Evolutionary conservation across 2,888 invertebrate species (phyloP).

Genomic region (Rotaria magnacalcarata): DNA sequence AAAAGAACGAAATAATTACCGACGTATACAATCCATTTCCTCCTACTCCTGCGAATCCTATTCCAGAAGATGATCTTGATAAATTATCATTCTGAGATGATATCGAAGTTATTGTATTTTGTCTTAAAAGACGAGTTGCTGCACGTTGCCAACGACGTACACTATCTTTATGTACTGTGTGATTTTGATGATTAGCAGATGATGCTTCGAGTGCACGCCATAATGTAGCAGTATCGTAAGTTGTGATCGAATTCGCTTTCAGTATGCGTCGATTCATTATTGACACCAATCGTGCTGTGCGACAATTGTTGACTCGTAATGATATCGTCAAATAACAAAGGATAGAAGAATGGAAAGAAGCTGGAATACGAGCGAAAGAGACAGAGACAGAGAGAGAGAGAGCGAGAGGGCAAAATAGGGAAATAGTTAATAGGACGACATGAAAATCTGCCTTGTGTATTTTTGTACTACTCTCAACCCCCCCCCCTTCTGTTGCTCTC

Average conservation of each 20-base stretch:
- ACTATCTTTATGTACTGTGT: background rate
- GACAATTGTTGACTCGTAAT: constrained; percentile 12
- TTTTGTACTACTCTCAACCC: background rate
- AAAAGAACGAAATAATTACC: background rate
- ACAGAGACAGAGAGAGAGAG: background rate
- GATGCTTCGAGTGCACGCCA: constrained; percentile 18
- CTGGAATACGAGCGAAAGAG: too few species aligned
- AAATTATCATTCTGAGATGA: background rate
- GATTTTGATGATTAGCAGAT: constrained; percentile 17
- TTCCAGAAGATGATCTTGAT: background rate
- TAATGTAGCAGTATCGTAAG: background rate
- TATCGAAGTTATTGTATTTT: background rate
- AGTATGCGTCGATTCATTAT: background rate
- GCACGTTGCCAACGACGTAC: constrained; percentile 37
- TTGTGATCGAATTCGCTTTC: constrained; percentile 13
- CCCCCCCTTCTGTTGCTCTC: background rate
- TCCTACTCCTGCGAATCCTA: background rate
- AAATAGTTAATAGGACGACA: background rate
- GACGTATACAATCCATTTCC: background rate
- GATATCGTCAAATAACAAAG: constrained; percentile 22
- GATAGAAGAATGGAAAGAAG: background rate
- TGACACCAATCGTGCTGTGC: background rate
- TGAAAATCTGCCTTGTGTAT: background rate
- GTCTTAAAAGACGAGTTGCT: constrained; percentile 18
- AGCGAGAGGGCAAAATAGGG: background rate